Conservation (phyloP, 2,888 invertebrate genomes). For the Cosmorhoe ocellata region DNA sequence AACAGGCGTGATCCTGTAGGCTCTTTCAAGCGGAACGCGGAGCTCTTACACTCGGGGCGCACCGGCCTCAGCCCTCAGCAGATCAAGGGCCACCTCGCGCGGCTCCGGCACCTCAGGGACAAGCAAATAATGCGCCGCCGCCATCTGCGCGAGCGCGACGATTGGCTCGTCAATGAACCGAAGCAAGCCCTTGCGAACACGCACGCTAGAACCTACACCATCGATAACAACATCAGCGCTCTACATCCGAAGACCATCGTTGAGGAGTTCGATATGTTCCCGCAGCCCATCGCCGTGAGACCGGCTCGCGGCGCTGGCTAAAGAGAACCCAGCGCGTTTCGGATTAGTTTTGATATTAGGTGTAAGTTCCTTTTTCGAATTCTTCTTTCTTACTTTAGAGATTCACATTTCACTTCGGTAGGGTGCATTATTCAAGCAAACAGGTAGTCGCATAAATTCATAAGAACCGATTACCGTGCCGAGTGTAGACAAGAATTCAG, state of each 20-base stretch:
- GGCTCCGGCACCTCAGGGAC: constrained; percentile 68
- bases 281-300: constrained; percentile 44
- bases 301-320: constrained; percentile 43
- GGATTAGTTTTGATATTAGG: constrained; percentile 28
- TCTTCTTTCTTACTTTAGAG: constrained; percentile 20
- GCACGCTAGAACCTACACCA: constrained; percentile 79
- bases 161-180: constrained; percentile 67
- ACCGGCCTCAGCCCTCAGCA: constrained; percentile 70
- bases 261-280: constrained; percentile 76
- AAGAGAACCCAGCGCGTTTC: constrained; percentile 1
- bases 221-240: constrained; percentile 78
- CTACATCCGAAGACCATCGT: constrained; percentile 83
- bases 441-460: neutral
- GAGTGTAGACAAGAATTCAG: neutral
- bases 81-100: constrained; percentile 63
- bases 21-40: constrained; percentile 69
- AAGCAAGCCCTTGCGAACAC: constrained; percentile 67
- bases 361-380: constrained; percentile 27
- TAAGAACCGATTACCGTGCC: neutral
- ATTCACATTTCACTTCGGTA: neutral
- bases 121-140: constrained; percentile 66
- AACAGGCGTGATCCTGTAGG: constrained; percentile 74
- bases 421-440: neutral
- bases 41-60: constrained; percentile 66
- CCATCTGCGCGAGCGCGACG: constrained; percentile 52